These are phyloP conservation scores for Cyprinodon brontotheroides DNA, from an alignment of 2,113 vertebrate species.

Conservation along the genomic window DNA sequence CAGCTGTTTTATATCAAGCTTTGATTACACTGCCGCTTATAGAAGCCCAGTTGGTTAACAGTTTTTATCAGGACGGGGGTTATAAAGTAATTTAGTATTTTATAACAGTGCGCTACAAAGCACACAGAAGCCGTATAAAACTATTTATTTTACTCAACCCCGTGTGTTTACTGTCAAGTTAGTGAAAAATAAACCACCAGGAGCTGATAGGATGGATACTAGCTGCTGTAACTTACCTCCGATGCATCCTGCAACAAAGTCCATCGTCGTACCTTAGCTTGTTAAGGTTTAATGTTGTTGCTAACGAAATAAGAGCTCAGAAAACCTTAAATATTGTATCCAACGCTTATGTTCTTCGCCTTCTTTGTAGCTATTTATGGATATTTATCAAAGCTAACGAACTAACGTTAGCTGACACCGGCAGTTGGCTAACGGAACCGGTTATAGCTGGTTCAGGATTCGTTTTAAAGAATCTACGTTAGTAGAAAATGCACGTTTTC, in stretches of 20 bases:
- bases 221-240: conserved; percentile 82
- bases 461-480: neutral
- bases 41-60: too few relatives aligned
- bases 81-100: neutral
- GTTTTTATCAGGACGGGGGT: too few relatives aligned
- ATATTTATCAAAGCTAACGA: neutral
- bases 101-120: too few relatives aligned
- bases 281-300: neutral
- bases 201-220: neutral
- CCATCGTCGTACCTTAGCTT: conserved; percentile 78
- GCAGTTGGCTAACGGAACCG: conserved; percentile 22
- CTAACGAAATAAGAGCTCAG: neutral
- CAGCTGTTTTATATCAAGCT: neutral
- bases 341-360: neutral
- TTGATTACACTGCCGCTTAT: neutral
- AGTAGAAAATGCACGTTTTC: neutral
- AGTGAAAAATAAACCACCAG: neutral
- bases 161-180: neutral
- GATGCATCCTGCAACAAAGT: conserved; percentile 92
- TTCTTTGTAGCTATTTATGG: neutral
- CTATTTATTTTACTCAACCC: neutral
- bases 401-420: conserved; percentile 4
- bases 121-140: neutral
- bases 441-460: conserved; percentile 3
- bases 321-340: neutral